Conservation (phyloP, 2,797 vertebrate species). For the Sciurus carolinensis region DNA sequence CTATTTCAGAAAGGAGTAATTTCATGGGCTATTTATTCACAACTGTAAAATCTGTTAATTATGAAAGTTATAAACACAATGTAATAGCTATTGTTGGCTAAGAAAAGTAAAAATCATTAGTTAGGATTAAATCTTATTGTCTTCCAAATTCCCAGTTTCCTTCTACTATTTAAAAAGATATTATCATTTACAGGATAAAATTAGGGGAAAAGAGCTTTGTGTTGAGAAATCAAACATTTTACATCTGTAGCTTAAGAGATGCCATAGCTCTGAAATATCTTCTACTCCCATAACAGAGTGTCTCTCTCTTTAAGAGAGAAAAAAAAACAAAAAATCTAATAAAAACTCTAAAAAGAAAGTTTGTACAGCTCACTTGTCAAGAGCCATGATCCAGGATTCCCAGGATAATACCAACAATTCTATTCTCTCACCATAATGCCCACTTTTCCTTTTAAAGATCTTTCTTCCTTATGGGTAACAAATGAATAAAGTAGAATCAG, state of each 20-base stretch:
- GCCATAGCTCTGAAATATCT: not conserved
- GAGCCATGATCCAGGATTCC: not conserved
- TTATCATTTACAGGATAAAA: not conserved
- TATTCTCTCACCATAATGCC: not conserved
- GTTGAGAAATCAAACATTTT: conserved; percentile 48
- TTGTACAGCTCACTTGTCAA: conserved; percentile 24
- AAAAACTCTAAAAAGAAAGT: not conserved
- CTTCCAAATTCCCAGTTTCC: conserved; percentile 15
- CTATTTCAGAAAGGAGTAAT: conserved; percentile 37
- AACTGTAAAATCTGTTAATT: conserved; percentile 22
- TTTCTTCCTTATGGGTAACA: conserved; percentile 13
- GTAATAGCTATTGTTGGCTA: not conserved
- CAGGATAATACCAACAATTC: not conserved
- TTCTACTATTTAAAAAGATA: conserved; percentile 34
- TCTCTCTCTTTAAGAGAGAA: conserved; percentile 18
- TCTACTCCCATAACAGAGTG: not conserved
- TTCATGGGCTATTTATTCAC: conserved; percentile 1
- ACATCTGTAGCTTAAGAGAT: not conserved
- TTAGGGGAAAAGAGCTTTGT: not conserved
- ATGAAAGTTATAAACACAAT: conserved; percentile 7
- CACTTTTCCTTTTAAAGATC: not conserved
- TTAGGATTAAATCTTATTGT: conserved; percentile 34
- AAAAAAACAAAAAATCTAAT: not conserved
- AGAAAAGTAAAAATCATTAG: conserved; percentile 43
- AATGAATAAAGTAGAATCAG: conserved; percentile 10